Percentiles rank a stretch among this genome's conserved stretches.
phyloP scores from a whole-genome alignment of 2,888 invertebrate genomes.

The Cephonodes hylas region DNA sequence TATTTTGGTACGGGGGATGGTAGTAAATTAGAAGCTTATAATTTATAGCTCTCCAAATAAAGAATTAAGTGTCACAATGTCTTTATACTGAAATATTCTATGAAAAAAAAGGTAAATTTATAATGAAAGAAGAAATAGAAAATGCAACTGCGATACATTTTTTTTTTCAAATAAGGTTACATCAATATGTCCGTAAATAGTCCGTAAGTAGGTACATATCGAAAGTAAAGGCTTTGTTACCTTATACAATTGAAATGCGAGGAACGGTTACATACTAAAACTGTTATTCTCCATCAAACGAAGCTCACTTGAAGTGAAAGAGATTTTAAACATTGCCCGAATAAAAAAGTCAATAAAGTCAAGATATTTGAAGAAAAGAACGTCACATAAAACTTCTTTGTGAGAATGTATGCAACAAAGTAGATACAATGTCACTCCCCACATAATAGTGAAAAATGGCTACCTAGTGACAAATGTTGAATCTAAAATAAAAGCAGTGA shows the following conservation, averaged over 20 bases:
- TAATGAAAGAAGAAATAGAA: neutral
- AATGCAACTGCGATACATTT: neutral
- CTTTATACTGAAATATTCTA: too few species aligned
- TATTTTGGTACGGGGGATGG: neutral
- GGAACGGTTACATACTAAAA: neutral
- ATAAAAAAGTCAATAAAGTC: neutral
- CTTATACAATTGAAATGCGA: too few species aligned
- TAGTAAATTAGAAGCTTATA: too few species aligned
- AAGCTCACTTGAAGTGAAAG: neutral
- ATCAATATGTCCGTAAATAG: too few species aligned
- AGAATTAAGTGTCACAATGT: too few species aligned
- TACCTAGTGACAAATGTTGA: constrained; percentile 29
- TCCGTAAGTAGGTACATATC: too few species aligned
- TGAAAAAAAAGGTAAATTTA: too few species aligned
- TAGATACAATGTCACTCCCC: constrained; percentile 28
- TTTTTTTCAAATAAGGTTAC: too few species aligned
- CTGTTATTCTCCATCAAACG: neutral
- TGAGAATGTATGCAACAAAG: constrained; percentile 25
- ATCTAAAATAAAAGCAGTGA: constrained; percentile 30
- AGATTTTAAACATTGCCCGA: neutral
- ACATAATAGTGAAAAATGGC: constrained; percentile 43
- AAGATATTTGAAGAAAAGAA: constrained; percentile 1
- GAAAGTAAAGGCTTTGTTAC: too few species aligned
- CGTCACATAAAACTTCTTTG: constrained; percentile 4
- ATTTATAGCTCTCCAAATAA: too few species aligned